These are phyloP conservation scores for Pterobdella sp. DNA, from an alignment of 2,888 invertebrate genomes.

Conservation along the genomic window DNA sequence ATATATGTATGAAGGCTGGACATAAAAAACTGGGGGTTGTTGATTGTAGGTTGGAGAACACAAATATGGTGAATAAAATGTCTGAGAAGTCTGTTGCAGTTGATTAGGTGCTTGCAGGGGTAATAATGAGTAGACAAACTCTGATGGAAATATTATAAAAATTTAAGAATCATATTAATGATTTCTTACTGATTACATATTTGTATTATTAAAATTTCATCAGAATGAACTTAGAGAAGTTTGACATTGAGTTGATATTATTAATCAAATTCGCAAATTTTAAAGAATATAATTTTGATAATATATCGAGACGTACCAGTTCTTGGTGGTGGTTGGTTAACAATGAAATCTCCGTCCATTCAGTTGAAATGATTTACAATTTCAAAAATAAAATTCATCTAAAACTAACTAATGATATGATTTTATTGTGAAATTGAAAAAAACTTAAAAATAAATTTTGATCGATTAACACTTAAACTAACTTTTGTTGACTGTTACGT, in stretches of 20 bases:
- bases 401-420: too few relatives aligned
- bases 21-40: neutral
- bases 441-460: too few relatives aligned
- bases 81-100: neutral
- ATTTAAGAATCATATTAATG: too few relatives aligned
- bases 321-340: neutral
- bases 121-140: neutral
- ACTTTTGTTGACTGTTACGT: neutral
- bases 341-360: slow-evolving; percentile 2
- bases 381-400: too few relatives aligned
- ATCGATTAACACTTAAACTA: too few relatives aligned
- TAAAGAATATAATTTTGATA: too few relatives aligned
- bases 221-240: neutral
- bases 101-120: neutral
- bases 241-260: neutral
- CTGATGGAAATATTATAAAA: too few relatives aligned
- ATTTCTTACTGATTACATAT: too few relatives aligned
- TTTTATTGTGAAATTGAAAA: too few relatives aligned
- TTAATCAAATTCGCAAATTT: neutral
- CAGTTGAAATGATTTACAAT: neutral
- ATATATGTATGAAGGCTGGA: neutral
- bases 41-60: neutral
- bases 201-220: neutral
- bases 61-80: neutral
- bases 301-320: too few relatives aligned